Evolutionary conservation across 1,140 invertebrate species (phyloP), one percentile per base, ranked within the genome.

Genomic region (Danaus plexippus): DNA sequence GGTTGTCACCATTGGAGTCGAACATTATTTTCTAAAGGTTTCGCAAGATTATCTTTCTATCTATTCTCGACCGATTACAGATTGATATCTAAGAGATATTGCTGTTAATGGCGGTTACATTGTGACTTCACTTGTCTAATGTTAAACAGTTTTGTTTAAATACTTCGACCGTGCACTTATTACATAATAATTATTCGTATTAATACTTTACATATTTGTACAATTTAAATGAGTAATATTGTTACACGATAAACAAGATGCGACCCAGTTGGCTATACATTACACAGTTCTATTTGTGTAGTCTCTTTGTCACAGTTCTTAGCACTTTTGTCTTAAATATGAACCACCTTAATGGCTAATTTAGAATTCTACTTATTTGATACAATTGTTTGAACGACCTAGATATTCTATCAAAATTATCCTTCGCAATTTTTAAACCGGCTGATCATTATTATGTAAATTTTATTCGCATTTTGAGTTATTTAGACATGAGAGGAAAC

Each of bases 331-430:
- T 83, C 64, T 79, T 61, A 66, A 59, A 66, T 69, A 57, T 62
- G 61, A 63, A 62, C 57, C 51, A 61, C 59, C 71, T 80, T 69
- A 80, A 83, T 78, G 58, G 68, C 73, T 76, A 82, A 85, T 83
- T 80, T 77, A 76, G 69, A 74, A 75, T 71, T 61, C 65, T 54
- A 77, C 66, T 80, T 77, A 83, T 85, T 80, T 77, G 77, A 81
- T 80, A 73, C 75, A 76, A 69, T 74, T 83, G 75, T 75, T 77
- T 70, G 75, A 63, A 67, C 71, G 75, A 82, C 76, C 74, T 79
- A 65, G 75, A 77, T 82, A 73, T 80, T 75, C 66, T 64, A 32
- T 32, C 22, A 32, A 32, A 22, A 32, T 32, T 32, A 32, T 32
- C 22, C 11, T 45, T 53, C 43, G 12, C 12, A 56, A 45, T 41